Percentiles rank a stretch among this genome's conserved stretches.
These are phyloP conservation scores for Arenaria interpres DNA, from an alignment of 2,113 vertebrate species.

Conservation along the genomic window DNA sequence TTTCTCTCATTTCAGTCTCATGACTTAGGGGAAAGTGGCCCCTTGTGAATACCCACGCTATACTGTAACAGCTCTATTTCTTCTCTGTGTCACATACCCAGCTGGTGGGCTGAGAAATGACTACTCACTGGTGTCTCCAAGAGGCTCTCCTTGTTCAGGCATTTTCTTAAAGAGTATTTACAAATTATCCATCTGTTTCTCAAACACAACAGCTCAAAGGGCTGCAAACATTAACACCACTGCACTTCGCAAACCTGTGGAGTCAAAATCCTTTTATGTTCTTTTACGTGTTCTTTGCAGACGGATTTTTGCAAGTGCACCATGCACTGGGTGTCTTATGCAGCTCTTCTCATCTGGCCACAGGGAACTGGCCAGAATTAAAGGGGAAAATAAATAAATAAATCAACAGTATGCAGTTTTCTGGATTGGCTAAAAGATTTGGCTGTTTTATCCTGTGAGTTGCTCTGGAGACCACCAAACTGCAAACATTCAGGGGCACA, in stretches of 20 bases:
- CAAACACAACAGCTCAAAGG: not conserved
- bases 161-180: not conserved
- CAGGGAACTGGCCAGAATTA: not conserved
- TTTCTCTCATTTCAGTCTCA: not conserved
- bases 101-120: not conserved
- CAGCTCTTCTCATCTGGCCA: not conserved
- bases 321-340: not conserved
- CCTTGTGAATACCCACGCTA: not conserved
- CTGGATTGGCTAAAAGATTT: not conserved
- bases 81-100: not conserved
- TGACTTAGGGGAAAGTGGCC: not conserved
- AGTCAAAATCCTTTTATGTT: not conserved
- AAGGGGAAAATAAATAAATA: not conserved
- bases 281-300: not conserved
- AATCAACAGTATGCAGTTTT: not conserved
- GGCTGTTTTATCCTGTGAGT: not conserved
- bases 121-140: not conserved
- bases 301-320: not conserved
- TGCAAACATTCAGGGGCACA: not conserved
- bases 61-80: not conserved
- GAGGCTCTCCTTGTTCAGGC: not conserved
- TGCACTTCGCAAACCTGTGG: not conserved
- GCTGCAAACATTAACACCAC: not conserved
- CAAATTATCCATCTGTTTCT: not conserved
- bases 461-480: not conserved